Percentiles rank a stretch among this genome's conserved stretches.
Conservation (phyloP, 2,113 vertebrate species). For the Capreolus pygargus region DNA sequence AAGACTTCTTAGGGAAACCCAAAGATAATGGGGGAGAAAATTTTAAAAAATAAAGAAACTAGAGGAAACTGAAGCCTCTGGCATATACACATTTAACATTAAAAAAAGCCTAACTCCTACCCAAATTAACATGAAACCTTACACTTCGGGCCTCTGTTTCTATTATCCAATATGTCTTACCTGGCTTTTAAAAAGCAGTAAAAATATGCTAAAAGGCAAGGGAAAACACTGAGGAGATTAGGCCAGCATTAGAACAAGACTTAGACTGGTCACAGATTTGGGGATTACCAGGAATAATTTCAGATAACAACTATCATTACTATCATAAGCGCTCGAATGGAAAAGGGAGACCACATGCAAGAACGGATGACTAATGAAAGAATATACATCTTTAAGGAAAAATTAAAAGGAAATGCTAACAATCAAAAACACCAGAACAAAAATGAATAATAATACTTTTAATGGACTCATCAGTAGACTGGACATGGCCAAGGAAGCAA, state of each 20-base stretch:
- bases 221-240: constrained; percentile 5
- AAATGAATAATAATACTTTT: constrained; percentile 39
- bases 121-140: constrained; percentile 13
- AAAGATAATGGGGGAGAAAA: neutral
- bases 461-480: neutral
- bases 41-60: neutral
- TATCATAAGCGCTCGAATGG: neutral
- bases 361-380: neutral
- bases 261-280: neutral
- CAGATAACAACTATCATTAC: neutral
- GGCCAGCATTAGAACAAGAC: constrained; percentile 22
- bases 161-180: neutral
- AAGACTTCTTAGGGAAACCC: constrained; percentile 3
- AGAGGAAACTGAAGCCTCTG: neutral
- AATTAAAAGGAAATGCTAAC: constrained; percentile 14
- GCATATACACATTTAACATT: neutral
- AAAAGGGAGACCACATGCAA: constrained; percentile 31
- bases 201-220: neutral
- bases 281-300: neutral
- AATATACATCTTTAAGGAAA: neutral
- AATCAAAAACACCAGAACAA: constrained; percentile 15
- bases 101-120: neutral
- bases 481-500: neutral
- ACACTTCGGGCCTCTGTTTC: neutral
- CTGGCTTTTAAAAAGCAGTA: neutral